A percentile compares a stretch with the other conserved stretches of the same genome.
Conservation (phyloP, 2,888 invertebrate genomes). For the Epicampocera succincta region DNA sequence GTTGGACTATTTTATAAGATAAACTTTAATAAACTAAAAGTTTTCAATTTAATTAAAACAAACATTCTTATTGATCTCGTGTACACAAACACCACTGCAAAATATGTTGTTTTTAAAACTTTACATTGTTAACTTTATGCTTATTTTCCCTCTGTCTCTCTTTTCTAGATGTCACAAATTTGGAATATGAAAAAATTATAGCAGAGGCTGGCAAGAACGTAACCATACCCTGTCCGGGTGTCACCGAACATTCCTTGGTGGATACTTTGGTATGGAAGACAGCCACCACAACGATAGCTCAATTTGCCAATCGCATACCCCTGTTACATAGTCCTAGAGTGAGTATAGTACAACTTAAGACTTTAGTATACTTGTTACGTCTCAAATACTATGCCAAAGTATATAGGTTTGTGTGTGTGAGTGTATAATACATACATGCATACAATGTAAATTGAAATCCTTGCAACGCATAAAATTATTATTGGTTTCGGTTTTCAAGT, state of each 20-base stretch:
- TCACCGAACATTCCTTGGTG: slow-evolving; percentile 86
- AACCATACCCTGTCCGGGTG: slow-evolving; percentile 86
- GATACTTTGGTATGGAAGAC: slow-evolving; percentile 85
- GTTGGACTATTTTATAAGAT: too few relatives aligned
- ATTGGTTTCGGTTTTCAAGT: slow-evolving; percentile 60
- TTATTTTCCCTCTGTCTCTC: too few relatives aligned
- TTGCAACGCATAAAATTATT: slow-evolving; percentile 55
- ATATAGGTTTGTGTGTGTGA: neutral
- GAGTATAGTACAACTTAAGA: slow-evolving; percentile 72
- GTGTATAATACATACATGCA: neutral
- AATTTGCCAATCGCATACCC: slow-evolving; percentile 82
- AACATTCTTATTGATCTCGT: neutral
- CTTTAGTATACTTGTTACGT: neutral
- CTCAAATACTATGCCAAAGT: neutral
- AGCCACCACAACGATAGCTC: slow-evolving; percentile 81
- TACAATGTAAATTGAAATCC: slow-evolving; percentile 38
- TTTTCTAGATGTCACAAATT: slow-evolving; percentile 83
- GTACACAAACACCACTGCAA: too few relatives aligned
- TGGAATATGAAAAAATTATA: slow-evolving; percentile 84
- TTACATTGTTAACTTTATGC: slow-evolving; percentile 19
- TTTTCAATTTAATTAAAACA: neutral
- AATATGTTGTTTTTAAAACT: slow-evolving; percentile 1
- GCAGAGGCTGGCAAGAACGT: slow-evolving; percentile 86
- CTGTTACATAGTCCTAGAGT: slow-evolving; percentile 81
- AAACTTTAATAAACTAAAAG: slow-evolving; percentile 19